Percentiles rank a stretch among this genome's conserved stretches.
These are phyloP conservation scores for Karalla daura DNA, from an alignment of 2,797 vertebrate species.

Conservation along the genomic window DNA sequence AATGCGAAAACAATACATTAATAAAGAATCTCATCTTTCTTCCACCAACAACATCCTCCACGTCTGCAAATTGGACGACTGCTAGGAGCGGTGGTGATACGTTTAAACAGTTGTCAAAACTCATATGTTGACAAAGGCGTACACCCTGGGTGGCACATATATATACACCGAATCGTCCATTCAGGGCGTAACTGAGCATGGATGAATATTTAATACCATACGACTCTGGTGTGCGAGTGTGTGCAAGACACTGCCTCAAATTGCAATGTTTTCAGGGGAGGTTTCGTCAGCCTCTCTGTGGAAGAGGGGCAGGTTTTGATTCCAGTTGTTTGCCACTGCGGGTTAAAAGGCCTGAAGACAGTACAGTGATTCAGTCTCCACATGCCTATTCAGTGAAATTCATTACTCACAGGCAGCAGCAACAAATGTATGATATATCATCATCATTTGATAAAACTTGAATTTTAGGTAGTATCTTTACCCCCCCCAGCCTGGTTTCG, in stretches of 20 bases:
- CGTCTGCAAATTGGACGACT: background rate
- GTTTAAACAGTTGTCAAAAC: background rate
- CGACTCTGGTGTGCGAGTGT: accelerated
- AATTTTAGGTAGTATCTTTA: background rate
- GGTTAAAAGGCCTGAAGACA: background rate
- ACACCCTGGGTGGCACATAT: background rate
- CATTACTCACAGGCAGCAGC: background rate
- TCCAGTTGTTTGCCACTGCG: background rate
- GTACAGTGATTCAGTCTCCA: background rate
- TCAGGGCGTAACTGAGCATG: background rate
- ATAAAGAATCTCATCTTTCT: accelerated
- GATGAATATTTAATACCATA: accelerated
- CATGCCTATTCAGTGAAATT: background rate
- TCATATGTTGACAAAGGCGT: background rate
- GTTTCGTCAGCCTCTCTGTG: background rate
- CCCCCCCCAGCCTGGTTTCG: background rate
- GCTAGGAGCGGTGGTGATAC: accelerated
- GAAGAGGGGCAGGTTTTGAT: background rate
- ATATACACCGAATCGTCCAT: background rate
- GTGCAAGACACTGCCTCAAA: background rate
- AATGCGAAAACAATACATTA: accelerated
- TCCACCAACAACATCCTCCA: background rate
- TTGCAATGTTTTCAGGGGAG: background rate
- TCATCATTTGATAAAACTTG: background rate
- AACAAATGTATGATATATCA: too few species aligned